Base-by-base conservation (phyloP, 2,797 vertebrate species). In the Naso thynnoides region DNA sequence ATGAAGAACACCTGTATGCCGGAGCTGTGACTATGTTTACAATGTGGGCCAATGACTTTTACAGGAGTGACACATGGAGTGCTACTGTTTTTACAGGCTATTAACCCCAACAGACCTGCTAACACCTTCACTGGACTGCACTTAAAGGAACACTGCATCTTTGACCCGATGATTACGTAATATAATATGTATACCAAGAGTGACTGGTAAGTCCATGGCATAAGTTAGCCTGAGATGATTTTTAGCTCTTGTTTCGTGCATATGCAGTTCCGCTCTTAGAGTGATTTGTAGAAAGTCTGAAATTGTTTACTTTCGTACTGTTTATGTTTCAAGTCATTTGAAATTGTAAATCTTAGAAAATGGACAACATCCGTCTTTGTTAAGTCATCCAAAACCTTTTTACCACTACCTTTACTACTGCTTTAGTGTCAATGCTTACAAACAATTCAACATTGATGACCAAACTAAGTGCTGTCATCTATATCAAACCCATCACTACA, bases 31-130 rank as follows among this genome's bases (percentile, higher is more conserved):
- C 56, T 76, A 36, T 79, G 54, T 91, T 92, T 87, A 86, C 48
- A 39, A 84, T 52, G 52, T 57, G 61, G 58, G 69, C 50, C 61
- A 27, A 45, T 31, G 76, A 69, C 63, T 88, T 91, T 93, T 78
- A 90, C 79, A 74, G 80, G 71, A 56, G 27, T 72, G 71, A 82
- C 60, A 60, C 53, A 21, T 66, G 33, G 33, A 56, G 52, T n/a
- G 62, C 80, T 85, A 71, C 83, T 64, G 75, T 82, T 82, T 85
- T 84, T 90, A 89, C 61, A 47, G 82, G 29, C 69, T 76, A 58
- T 78, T 86, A 86, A 82, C 73, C 76, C 66, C 62, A 86, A 53
- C 76, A 90, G 83, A 83, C 65, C 60, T 31, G 48, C 80, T 48
- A 23, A 85, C 76, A 83, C 85, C 78, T 70, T 45, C 29, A 42